Percentiles rank a stretch among this genome's conserved stretches.
Conservation (phyloP, 2,113 vertebrate species). For the Ondatra zibethicus region DNA sequence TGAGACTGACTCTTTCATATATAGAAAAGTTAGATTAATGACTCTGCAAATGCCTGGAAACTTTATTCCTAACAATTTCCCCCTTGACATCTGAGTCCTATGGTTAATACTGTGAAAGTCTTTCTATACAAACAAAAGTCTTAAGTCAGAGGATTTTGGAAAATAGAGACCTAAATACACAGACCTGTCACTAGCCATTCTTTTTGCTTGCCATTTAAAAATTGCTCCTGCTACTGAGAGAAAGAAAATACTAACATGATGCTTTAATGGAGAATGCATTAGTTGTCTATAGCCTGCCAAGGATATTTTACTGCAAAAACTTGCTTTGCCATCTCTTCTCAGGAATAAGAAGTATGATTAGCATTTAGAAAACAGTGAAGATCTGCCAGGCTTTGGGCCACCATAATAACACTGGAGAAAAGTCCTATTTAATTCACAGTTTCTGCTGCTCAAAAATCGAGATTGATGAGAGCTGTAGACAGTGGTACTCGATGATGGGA, state of each 20-base stretch:
- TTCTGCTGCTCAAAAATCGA: background rate
- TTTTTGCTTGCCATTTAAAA: constrained; percentile 51
- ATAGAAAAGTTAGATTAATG: constrained; percentile 72
- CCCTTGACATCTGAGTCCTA: background rate
- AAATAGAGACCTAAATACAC: constrained; percentile 62
- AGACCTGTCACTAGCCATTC: constrained; percentile 39
- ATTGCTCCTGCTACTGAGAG: constrained; percentile 62
- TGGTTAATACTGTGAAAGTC: background rate
- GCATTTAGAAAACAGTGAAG: constrained; percentile 52
- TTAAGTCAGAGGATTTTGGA: constrained; percentile 40
- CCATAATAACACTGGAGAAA: background rate
- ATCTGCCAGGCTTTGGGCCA: background rate
- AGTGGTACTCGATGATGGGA: fast-evolving
- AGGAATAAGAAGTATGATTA: constrained; percentile 2
- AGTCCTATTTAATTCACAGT: background rate
- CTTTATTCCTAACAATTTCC: constrained; percentile 57
- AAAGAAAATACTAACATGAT: constrained; percentile 56
- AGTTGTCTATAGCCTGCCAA: constrained; percentile 38
- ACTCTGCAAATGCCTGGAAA: constrained; percentile 35
- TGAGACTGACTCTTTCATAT: constrained; percentile 32
- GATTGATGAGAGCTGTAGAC: background rate
- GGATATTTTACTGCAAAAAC: background rate
- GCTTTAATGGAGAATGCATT: constrained; percentile 51
- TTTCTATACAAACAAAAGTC: background rate
- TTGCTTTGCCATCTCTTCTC: constrained; percentile 52